Conservation (phyloP, 2,113 vertebrate species). For the Vidua macroura region DNA sequence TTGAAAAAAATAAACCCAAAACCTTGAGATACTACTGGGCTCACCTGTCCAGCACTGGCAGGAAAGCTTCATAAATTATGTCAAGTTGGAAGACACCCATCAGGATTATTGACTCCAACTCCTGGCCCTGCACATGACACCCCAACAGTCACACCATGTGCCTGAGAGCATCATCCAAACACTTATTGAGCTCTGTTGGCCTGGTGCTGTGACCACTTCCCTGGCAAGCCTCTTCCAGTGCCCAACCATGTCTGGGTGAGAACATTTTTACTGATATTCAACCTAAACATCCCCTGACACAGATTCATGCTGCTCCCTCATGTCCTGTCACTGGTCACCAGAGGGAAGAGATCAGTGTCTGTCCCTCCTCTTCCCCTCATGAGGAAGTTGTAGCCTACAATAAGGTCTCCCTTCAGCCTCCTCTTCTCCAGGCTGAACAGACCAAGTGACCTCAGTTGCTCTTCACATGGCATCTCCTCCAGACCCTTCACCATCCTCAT, state of each 20-base stretch:
- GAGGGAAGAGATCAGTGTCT: fast-evolving
- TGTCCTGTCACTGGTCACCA: not conserved
- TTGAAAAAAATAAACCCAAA: not conserved
- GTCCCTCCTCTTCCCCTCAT: not conserved
- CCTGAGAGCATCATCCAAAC: not conserved
- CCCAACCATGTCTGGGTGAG: not conserved
- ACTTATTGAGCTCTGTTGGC: fast-evolving
- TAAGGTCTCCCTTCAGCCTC: not conserved
- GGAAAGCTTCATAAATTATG: not conserved
- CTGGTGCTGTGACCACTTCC: not conserved
- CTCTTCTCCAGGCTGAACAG: not conserved
- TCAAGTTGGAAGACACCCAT: not conserved
- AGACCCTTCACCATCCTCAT: fast-evolving
- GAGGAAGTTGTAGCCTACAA: fast-evolving
- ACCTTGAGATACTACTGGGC: not conserved
- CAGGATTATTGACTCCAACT: not conserved
- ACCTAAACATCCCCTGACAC: not conserved
- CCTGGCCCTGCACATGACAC: not conserved
- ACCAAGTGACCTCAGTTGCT: not conserved
- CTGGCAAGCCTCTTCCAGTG: not conserved
- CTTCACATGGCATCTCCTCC: fast-evolving
- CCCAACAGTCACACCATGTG: not conserved
- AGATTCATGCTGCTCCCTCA: not conserved
- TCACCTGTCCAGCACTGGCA: not conserved
- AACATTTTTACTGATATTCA: too few relatives aligned